Evolutionary conservation across 2,888 invertebrate genomes (phyloP).

Genomic region (Lydus trimaculatus): DNA sequence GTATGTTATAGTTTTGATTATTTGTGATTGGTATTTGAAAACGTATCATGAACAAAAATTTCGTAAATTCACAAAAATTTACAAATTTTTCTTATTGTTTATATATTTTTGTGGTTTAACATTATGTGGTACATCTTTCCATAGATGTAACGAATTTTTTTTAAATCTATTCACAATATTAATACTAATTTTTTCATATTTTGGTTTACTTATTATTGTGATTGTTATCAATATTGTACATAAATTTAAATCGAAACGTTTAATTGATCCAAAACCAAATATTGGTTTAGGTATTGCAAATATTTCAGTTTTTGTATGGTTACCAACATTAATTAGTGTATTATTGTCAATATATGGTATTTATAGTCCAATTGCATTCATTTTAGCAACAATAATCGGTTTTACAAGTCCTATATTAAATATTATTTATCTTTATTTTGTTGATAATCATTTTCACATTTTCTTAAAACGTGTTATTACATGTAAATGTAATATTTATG

Average conservation of each 20-base stretch:
- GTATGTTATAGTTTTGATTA: not conserved
- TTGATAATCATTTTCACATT: slow-evolving; percentile 6
- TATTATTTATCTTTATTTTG: slow-evolving; percentile 7
- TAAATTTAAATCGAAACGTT: not conserved
- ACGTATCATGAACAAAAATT: not conserved
- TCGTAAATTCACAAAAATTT: not conserved
- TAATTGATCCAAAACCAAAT: not conserved
- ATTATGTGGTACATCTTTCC: not conserved
- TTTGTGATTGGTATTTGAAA: slow-evolving; percentile 8
- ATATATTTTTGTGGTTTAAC: not conserved
- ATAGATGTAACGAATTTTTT: not conserved
- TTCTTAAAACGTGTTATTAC: slow-evolving; percentile 5
- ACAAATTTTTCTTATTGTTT: not conserved
- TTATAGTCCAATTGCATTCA: not conserved
- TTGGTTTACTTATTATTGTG: not conserved
- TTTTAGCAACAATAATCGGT: not conserved
- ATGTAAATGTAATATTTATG: slow-evolving; percentile 4
- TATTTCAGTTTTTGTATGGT: slow-evolving; percentile 8
- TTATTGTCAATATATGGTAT: not conserved
- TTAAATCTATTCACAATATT: not conserved
- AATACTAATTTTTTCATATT: not conserved
- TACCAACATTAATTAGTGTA: not conserved
- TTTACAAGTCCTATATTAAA: slow-evolving; percentile 8
- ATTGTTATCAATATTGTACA: slow-evolving; percentile 4
- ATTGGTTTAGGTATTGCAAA: slow-evolving; percentile 11